Evolutionary conservation across 2,888 invertebrate species (phyloP), one percentile per base, ranked within the genome.

Genomic region (Elegia similella): DNA sequence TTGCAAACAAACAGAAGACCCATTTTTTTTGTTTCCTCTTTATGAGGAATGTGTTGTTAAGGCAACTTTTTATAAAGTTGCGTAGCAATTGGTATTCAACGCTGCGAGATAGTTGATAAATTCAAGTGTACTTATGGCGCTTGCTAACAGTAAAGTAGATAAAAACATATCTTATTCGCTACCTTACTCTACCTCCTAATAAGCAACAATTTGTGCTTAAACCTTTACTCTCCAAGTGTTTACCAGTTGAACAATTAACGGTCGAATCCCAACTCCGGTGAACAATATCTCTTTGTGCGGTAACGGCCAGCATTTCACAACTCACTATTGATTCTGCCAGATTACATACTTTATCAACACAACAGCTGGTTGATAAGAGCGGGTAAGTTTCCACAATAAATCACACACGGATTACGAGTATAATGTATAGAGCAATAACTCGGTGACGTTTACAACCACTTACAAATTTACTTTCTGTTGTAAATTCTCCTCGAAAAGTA

Each of bases 341-440:
- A 82, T 80, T 80, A 79, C 63, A n/a, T n/a, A n/a, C 64, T 68
- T 71, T 76, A 77, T 76, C 77, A 70, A 68, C 68, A 69, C 70
- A 73, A 76, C 75, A 79, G 70, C 67, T 70, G 63, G 61, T 59
- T 64, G 76, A 84, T 80, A 81, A 76, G 64, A 73, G 69, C 67
- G 64, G 68, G 72, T 72, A 77, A 81, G 74, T 75, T 82, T 81
- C 79, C 82, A 76, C 72, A 75, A 73, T 77, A 78, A 80, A 81
- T 79, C 73, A 72, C 32, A 55, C 16, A 48, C 56, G 48, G 60
- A 62, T 62, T 62, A 59, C 48, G 52, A 60, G 34, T 44, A 44
- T 34, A 32, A 65, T 60, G 60, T 47, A 59, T 56, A 38, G 63
- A 66, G 44, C 47, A 54, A 56, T 47, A 32, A 61, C 61, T 56